Evolutionary conservation across 2,888 invertebrate species (phyloP).

Genomic region (Agrochola macilenta): DNA sequence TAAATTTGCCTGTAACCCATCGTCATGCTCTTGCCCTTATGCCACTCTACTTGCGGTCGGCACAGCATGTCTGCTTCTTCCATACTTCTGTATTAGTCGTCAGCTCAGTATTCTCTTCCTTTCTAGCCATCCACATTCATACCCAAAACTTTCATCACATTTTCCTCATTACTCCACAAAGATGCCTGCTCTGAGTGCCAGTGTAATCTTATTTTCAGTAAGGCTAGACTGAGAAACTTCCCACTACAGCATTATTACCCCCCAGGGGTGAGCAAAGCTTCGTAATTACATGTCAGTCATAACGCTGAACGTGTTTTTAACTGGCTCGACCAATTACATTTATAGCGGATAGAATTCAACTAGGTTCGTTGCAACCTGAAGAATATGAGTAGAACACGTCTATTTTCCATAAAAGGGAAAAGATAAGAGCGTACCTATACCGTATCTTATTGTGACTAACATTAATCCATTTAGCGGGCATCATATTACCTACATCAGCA

Average conservation of each 20-base stretch:
- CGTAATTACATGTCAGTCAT: slow-evolving; percentile 49
- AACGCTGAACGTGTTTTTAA: slow-evolving; percentile 28
- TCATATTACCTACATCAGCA: neutral
- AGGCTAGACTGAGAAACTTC: neutral
- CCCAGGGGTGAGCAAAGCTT: slow-evolving; percentile 31
- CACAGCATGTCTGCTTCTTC: no score
- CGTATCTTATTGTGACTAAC: neutral
- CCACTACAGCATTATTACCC: neutral
- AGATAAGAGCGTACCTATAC: neutral
- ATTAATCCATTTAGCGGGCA: neutral
- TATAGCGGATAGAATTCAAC: slow-evolving; percentile 10
- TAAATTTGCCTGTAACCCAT: neutral
- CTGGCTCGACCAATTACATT: slow-evolving; percentile 18
- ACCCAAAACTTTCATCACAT: neutral
- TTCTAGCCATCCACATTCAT: no score
- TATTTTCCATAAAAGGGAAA: neutral
- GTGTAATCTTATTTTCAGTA: neutral
- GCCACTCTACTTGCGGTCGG: neutral
- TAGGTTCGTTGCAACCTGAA: neutral
- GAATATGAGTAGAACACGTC: neutral
- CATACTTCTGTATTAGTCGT: neutral
- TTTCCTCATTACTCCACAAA: neutral
- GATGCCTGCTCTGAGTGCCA: neutral
- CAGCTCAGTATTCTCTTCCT: no score
- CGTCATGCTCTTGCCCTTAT: neutral